A percentile compares a stretch with the other conserved stretches of the same genome.
Evolutionary conservation across 2,113 vertebrate species (phyloP).

Genomic region (Gorilla gorilla): DNA sequence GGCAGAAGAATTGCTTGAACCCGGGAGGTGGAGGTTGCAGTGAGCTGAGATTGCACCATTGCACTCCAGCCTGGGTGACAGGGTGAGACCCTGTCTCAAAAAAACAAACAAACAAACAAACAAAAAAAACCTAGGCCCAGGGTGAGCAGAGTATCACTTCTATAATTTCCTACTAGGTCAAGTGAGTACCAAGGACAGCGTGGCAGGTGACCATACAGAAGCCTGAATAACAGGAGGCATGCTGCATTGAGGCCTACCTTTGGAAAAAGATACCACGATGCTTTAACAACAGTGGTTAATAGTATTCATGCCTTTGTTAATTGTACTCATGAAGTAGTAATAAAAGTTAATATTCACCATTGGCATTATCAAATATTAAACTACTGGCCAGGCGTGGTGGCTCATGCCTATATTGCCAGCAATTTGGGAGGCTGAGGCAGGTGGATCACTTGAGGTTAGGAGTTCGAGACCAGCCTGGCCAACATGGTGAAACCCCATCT

Average conservation of each 20-base stretch:
- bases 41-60: too few relatives aligned
- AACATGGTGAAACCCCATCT: too few relatives aligned
- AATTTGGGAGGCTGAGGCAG: too few relatives aligned
- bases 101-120: too few relatives aligned
- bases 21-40: too few relatives aligned
- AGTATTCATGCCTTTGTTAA: not conserved
- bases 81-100: too few relatives aligned
- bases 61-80: too few relatives aligned
- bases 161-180: not conserved
- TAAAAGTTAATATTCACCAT: not conserved
- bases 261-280: not conserved
- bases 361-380: not conserved
- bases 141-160: not conserved
- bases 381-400: not conserved
- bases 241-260: not conserved
- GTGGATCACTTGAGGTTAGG: too few relatives aligned
- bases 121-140: not conserved
- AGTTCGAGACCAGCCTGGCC: too few relatives aligned
- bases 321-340: not conserved
- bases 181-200: not conserved
- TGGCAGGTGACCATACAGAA: not conserved
- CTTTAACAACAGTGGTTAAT: not conserved
- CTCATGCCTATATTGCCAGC: too few relatives aligned
- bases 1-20: too few relatives aligned
- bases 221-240: not conserved